Percentiles rank a stretch among this genome's conserved stretches.
These are phyloP conservation scores for Ceramica pisi DNA, from an alignment of 2,888 invertebrate species.

Conservation along the genomic window DNA sequence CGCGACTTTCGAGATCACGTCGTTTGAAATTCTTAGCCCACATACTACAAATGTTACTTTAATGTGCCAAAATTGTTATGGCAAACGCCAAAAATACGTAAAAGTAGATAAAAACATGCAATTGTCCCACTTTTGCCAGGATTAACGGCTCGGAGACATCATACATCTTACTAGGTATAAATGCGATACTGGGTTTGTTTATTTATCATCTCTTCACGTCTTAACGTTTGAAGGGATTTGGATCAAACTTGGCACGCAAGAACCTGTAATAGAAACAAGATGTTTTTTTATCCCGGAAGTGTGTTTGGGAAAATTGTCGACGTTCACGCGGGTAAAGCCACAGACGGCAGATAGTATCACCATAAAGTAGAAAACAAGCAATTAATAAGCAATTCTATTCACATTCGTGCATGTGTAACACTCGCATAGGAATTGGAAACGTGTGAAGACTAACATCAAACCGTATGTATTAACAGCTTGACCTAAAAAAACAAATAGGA, in stretches of 20 bases:
- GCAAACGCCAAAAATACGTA: slow-evolving; percentile 6
- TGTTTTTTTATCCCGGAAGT: too few relatives aligned
- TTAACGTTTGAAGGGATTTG: too few relatives aligned
- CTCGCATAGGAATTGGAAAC: slow-evolving; percentile 27
- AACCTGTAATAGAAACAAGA: too few relatives aligned
- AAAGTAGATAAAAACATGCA: slow-evolving; percentile 19
- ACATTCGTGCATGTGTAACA: slow-evolving; percentile 14
- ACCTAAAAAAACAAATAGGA: slow-evolving; percentile 11
- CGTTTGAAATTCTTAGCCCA: slow-evolving; percentile 11
- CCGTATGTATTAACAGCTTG: slow-evolving; percentile 4
- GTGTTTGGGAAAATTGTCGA: too few relatives aligned
- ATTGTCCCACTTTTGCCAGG: slow-evolving; percentile 20
- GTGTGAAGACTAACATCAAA: slow-evolving; percentile 15
- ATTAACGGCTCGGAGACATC: slow-evolving; percentile 28
- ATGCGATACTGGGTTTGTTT: too few relatives aligned
- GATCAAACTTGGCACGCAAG: too few relatives aligned
- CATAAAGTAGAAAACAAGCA: slow-evolving; percentile 15
- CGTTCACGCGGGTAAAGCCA: too few relatives aligned
- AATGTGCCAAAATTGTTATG: slow-evolving; percentile 15
- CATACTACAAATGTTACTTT: background rate
- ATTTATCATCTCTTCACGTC: too few relatives aligned
- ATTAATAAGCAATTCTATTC: slow-evolving; percentile 28
- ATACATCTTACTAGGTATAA: background rate
- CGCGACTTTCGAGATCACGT: background rate
- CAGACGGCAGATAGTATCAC: background rate